Base-by-base conservation (phyloP, 1,140 invertebrate species). In the Polypedilum vanderplanki region DNA sequence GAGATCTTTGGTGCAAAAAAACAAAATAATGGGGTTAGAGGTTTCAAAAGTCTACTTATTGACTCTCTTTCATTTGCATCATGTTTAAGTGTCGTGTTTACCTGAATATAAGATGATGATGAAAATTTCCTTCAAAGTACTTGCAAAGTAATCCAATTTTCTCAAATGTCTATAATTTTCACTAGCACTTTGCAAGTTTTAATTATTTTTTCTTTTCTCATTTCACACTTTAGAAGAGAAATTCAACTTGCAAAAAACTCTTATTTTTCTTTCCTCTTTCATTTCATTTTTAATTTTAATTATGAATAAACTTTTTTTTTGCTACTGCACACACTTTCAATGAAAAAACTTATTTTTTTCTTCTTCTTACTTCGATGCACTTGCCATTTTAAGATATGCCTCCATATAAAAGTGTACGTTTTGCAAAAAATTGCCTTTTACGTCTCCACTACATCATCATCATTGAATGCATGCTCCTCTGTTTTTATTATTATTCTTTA, bases 371-470 rank as follows among this genome's bases (percentile, higher is more conserved):
- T n/a, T 12, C 12, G n/a, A 57, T 57, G 46, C 46, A 57, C 46
- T 57, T 57, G 46, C 46, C 46, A 57, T 57, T 57, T 57, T 57
- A 57, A 57, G 46, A 57, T 12, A 4, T 57, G 46, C 46, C 46
- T 15, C 4, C 12, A 57, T 57, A 3, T 46, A 9, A 46, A 57
- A 57, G n/a, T 57, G 46, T 57, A n/a, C n/a, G 8, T 12, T 46
- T 57, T 57, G 12, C 12, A 57, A 57, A n/a, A 57, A 57, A n/a
- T 57, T 57, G 46, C 46, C 46, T 57, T 57, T 57, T 57, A 57
- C 1, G 46, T 57, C 46, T 57, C 15, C 46, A 57, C 46, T n/a
- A n/a, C 46, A 57, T 57, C 46, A 57, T n/a, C 46, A 57, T 12
- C 12, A 57, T 57, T n/a, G 46, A 57, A n/a, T 57, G 46, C 46